Evolutionary conservation across 2,797 vertebrate species (phyloP), one percentile per base, ranked within the genome.

Genomic region (Sorex maritimensis): DNA sequence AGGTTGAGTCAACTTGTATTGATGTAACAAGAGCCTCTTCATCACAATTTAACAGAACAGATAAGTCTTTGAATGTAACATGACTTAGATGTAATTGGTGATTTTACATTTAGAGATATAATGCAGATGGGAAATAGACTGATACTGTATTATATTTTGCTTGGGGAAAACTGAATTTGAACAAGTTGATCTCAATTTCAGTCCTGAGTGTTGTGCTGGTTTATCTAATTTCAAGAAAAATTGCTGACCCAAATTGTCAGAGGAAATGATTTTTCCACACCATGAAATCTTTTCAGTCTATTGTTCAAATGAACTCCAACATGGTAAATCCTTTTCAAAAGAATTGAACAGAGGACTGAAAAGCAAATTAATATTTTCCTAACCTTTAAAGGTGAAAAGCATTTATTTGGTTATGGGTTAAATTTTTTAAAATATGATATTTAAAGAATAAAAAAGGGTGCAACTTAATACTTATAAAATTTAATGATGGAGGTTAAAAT

Each of bases 171-270:
- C 26, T 80, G 74, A 88, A 81, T 91, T 93, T 61, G 94, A 94
- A 65, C 65, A 95, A 96, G 44, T 82, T 74, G 79, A 68, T 83
- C 15, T 96, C n/a, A 74, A 78, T 68, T 28, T 92, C 91, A 95
- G 55, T 94, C 92, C 58, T 88, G 28, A 46, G 80, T 1, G 0
- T 46, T 63, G 86, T 8, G 3, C 55, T 96, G 88, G 12, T 71
- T 96, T 96, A 97, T 97, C 65, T 75, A 96, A 28, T 95, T 97
- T 90, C 26, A 91, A 81, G 90, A 86, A 38, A 96, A 95, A 96
- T 96, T 88, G 92, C 34, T 73, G 72, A 96, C 86, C n/a, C 38
- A 92, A 86, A 24, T 88, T 96, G 11, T 82, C 92, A 89, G 41
- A 90, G 86, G 90, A 96, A 96, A 79, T 75, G 91, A 41, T 88